Base-by-base conservation (phyloP, 2,888 invertebrate species). In the Drosophila mimica region DNA sequence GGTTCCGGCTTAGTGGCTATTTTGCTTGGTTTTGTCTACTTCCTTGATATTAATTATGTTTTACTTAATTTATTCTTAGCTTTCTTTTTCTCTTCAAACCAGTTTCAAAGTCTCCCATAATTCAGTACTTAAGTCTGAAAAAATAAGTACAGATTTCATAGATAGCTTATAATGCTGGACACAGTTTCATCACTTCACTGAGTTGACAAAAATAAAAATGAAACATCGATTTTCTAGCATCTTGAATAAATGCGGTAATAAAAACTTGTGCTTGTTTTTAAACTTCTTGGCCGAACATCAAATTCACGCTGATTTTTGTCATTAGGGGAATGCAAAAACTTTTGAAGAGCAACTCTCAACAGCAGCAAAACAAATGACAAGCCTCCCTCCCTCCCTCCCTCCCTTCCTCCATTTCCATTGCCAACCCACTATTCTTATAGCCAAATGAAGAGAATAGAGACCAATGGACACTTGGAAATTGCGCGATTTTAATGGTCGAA, bases 281-380 rank as follows among this genome's bases (percentile, higher is more conserved):
- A 87, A 82, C 67, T 84, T 89, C 66, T 65, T 46, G 70, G 54
- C 52, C 74, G 74, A 88, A 70, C 86, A 84, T 83, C 71, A 83
- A 87, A 84, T 79, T 89, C 88, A 80, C 89, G 85, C 85, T 85
- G 87, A 90, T 90, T 87, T 87, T 78, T 82, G 89, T 89, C 89
- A 89, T 56, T 56, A 56, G 56, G 56, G 56, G 56, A 56, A 56
- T 38, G 56, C 56, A 56, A 56, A 56, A 56, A 56, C 56, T 56
- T 38, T 56, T 56, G n/a, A 71, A 58, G 48, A 63, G 72, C 74
- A 72, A 75, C 88, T 84, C 84, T 82, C 65, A 70, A 74, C 71
- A 69, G 70, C 54, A 69, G 34, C 69, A 68, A 68, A 46, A 82
- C 79, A 70, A 79, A 70, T 70, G 79, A 82, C 82, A 74, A 33